Conservation (phyloP, 2,113 vertebrate species). For the Syngnathus floridae region DNA sequence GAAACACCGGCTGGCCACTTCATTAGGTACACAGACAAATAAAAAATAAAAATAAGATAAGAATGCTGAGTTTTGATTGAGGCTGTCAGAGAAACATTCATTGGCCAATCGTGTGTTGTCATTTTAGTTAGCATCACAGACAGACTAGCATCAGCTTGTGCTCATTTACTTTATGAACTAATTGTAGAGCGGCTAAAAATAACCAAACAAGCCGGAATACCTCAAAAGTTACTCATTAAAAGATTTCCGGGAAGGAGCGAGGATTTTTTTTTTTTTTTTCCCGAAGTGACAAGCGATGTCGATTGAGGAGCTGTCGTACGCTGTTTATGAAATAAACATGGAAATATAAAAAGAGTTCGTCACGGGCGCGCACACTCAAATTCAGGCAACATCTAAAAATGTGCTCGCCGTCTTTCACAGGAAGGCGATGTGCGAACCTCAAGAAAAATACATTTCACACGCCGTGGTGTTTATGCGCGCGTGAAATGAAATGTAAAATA, state of each 20-base stretch:
- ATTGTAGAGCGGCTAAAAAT: slow-evolving; percentile 12
- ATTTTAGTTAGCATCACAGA: not conserved
- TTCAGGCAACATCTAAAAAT: slow-evolving; percentile 14
- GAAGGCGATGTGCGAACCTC: not conserved
- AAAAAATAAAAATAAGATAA: not conserved
- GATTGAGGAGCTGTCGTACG: slow-evolving; percentile 22
- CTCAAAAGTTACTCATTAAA: not conserved
- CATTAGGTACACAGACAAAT: not conserved
- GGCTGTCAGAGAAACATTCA: not conserved
- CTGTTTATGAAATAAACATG: slow-evolving; percentile 15
- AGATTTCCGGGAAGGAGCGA: not conserved
- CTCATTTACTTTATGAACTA: slow-evolving; percentile 1
- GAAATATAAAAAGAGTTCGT: not conserved
- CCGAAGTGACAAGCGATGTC: slow-evolving; percentile 20
- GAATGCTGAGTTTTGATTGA: not conserved
- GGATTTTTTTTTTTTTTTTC: not conserved
- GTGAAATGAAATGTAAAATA: not conserved
- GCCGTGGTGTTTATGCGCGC: not conserved
- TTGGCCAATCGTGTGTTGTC: not conserved
- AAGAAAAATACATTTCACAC: slow-evolving; percentile 6
- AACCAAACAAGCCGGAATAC: not conserved
- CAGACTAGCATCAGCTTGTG: not conserved
- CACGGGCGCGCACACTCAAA: slow-evolving; percentile 23
- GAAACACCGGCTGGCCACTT: not conserved
- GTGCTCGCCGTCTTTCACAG: slow-evolving; percentile 9